A percentile compares a stretch with the other conserved stretches of the same genome.
phyloP scores from a whole-genome alignment of 2,113 vertebrate genomes.

The Salvelinus namaycush region DNA sequence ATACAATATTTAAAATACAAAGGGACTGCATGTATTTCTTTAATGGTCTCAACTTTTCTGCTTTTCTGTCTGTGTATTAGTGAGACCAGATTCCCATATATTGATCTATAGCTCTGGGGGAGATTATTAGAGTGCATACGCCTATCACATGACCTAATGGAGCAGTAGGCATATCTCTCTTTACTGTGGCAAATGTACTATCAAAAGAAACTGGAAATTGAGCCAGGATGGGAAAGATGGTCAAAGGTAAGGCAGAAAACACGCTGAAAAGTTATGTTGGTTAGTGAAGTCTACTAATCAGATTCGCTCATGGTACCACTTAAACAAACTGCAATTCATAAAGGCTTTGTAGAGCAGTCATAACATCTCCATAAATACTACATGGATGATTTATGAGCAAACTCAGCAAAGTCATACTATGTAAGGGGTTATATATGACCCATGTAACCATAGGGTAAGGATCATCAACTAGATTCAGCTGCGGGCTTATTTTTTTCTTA shows the following conservation, averaged over 20 bases:
- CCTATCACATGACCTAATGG: background rate
- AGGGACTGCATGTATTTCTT: background rate
- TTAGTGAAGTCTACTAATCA: background rate
- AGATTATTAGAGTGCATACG: background rate
- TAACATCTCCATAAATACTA: background rate
- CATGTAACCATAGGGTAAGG: too few relatives aligned
- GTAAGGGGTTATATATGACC: too few relatives aligned
- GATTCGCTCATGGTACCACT: background rate
- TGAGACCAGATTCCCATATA: background rate
- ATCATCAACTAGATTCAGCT: too few relatives aligned
- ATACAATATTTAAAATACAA: background rate
- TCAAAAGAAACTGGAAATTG: conserved; percentile 68
- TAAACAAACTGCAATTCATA: too few relatives aligned
- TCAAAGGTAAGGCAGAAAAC: conserved; percentile 65
- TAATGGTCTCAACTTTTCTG: background rate
- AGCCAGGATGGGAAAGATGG: conserved; percentile 60
- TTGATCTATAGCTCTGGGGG: background rate
- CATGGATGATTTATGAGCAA: too few relatives aligned
- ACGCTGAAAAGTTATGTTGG: background rate
- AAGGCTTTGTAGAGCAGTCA: background rate
- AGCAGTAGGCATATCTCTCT: background rate
- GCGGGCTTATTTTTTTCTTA: too few relatives aligned
- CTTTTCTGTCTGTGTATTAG: background rate
- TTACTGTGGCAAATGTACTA: conserved; percentile 71
- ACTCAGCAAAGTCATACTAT: too few relatives aligned